Percentiles rank a stretch among this genome's conserved stretches.
Conservation (phyloP, 2,797 vertebrate genomes). For the Anableps anableps region DNA sequence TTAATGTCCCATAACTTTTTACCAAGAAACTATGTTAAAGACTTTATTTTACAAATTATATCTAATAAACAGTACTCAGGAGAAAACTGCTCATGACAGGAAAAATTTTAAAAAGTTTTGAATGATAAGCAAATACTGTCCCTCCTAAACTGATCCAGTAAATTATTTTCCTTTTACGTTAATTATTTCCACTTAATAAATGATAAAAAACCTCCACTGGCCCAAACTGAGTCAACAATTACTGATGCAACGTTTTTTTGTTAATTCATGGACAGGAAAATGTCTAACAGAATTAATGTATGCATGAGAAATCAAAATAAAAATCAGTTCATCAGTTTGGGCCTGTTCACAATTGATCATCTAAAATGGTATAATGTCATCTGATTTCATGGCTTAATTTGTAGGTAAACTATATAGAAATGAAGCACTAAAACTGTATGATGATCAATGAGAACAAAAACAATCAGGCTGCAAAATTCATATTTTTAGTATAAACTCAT, state of each 20-base stretch:
- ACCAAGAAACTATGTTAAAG: too few relatives aligned
- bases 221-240: neutral
- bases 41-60: too few relatives aligned
- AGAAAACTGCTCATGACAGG: too few relatives aligned
- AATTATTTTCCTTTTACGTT: neutral
- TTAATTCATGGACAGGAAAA: neutral
- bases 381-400: neutral
- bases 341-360: neutral
- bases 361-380: neutral
- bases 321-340: neutral
- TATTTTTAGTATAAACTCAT: too few relatives aligned
- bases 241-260: neutral
- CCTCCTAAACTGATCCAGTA: neutral
- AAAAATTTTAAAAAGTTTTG: neutral
- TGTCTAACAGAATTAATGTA: neutral
- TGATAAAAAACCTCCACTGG: neutral
- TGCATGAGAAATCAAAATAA: neutral
- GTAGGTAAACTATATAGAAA: neutral
- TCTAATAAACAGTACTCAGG: too few relatives aligned
- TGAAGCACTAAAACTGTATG: neutral
- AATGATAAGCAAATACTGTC: neutral
- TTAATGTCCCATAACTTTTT: neutral
- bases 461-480: too few relatives aligned
- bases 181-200: neutral
- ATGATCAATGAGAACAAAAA: too few relatives aligned